Evolutionary conservation across 2,113 vertebrate species (phyloP), one percentile per base, ranked within the genome.

Genomic region (Mixornis gularis): DNA sequence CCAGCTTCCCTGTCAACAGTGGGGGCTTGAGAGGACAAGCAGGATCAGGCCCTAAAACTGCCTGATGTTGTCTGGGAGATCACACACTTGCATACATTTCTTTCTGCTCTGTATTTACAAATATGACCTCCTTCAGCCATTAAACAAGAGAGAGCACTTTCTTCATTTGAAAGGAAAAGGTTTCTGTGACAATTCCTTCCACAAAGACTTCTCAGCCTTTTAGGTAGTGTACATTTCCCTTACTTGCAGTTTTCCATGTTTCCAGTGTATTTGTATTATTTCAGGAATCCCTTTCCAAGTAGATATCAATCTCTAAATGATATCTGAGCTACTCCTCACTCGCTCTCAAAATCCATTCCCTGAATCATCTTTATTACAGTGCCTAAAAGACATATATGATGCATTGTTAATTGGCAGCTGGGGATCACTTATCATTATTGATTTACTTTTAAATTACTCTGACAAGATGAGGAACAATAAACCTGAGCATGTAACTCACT

Each of bases 371-470:
- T 60, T 79, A 63, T 76, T 89, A 21, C 3, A 9, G 51, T 82
- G 36, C 41, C 55, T 87, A 44, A 59, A 87, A 91, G 73, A 72
- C 41, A 32, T 18, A 64, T 38, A 48, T 0, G n/a, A 32, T 58
- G 24, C 29, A 34, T 56, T 56, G 52, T 43, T 90, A 90, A 90
- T 89, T 90, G 73, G 34, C 56, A 84, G 68, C 40, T 3, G 1
- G 48, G 77, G 72, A 86, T 86, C 44, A 43, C 43, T 87, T 82
- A 74, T 53, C 26, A 16, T 78, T 91, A 88, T 46, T 80, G 83
- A 92, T 93, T 86, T 84, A 59, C 69, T 84, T 89, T 74, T 83
- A 69, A 92, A 82, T 79, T 74, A 71, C 49, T 89, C 77, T 77
- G 41, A 76, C 2, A 12, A 65, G 41, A 59, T 81, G 51, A 73